phyloP scores from a whole-genome alignment of 2,113 vertebrate species.

The Barbus barbus region DNA sequence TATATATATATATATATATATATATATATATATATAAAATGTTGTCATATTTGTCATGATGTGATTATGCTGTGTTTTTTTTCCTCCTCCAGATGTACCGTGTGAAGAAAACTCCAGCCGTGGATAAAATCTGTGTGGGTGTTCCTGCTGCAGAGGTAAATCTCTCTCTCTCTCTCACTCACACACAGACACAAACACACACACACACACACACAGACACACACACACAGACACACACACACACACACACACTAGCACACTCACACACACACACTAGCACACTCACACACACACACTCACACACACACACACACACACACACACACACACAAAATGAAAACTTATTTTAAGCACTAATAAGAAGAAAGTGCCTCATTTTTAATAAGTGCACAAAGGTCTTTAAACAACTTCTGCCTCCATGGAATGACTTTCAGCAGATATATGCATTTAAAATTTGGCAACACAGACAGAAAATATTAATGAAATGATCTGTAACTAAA shows the following conservation, averaged over 20 bases:
- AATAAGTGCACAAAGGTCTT: slow-evolving; percentile 1
- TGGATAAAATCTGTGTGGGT: slow-evolving; percentile 92
- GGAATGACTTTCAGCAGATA: background rate
- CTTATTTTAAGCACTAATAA: background rate
- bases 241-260: too few relatives aligned
- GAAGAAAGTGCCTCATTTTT: background rate
- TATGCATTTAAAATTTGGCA: background rate
- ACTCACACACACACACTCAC: too few relatives aligned
- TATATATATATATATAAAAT: too few relatives aligned
- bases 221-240: too few relatives aligned
- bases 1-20: too few relatives aligned
- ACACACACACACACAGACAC: too few relatives aligned
- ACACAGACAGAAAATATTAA: background rate
- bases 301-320: too few relatives aligned
- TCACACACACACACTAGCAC: too few relatives aligned
- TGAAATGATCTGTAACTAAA: background rate
- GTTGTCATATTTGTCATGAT: too few relatives aligned
- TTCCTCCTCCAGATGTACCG: slow-evolving; percentile 83
- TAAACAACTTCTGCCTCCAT: background rate
- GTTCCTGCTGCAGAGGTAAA: slow-evolving; percentile 95
- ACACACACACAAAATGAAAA: background rate
- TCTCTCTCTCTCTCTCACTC: too few relatives aligned
- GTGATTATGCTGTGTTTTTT: too few relatives aligned
- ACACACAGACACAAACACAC: too few relatives aligned
- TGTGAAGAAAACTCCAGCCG: slow-evolving; percentile 89